Evolutionary conservation across 2,888 invertebrate species (phyloP), one percentile per base, ranked within the genome.

Genomic region (Lithophane semibrunnea): DNA sequence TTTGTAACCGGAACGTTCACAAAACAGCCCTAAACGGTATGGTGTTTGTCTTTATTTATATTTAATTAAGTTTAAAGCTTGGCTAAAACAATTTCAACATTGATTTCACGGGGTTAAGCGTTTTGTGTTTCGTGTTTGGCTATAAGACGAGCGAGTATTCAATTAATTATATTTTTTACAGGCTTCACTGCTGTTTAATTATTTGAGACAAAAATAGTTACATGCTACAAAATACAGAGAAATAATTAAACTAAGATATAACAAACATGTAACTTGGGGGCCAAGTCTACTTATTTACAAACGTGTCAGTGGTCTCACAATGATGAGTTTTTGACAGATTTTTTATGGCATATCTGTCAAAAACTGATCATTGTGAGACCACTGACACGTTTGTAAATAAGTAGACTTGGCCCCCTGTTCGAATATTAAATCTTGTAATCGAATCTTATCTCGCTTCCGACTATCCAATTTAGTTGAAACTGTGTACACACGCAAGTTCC

Each of bases 41-140:
- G 80, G 82, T 78, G 85, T 81, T 86, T 77, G 86, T 75, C 81
- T 88, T 84, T 86, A 88, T 86, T 88, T 83, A 86, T 82, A 81
- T 88, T 88, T 84, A 85, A 88, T 88, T 88, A 85, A 88, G 84
- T 88, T 84, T 83, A 81, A 76, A 81, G 77, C 83, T 74, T 29
- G 74, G 65, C 61, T 81, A 61, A 87, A 87, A 85, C 84, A 87
- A 87, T 87, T 87, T 77, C 75, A 82, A 84, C 88, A 87, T 85
- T 85, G 82, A 83, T 85, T 85, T 87, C 85, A 86, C 87, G 87
- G 85, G 85, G 85, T 86, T 83, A 85, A 86, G 83, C 85, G 80
- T 86, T 86, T 86, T 85, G 86, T 86, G 80, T 77, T 75, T 56
- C 37, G 58, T 44, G 49, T 2, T 44, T 52, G 79, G 83, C 80